Base-by-base conservation (phyloP, 1,140 invertebrate species). In the Caerostris extrusa region DNA sequence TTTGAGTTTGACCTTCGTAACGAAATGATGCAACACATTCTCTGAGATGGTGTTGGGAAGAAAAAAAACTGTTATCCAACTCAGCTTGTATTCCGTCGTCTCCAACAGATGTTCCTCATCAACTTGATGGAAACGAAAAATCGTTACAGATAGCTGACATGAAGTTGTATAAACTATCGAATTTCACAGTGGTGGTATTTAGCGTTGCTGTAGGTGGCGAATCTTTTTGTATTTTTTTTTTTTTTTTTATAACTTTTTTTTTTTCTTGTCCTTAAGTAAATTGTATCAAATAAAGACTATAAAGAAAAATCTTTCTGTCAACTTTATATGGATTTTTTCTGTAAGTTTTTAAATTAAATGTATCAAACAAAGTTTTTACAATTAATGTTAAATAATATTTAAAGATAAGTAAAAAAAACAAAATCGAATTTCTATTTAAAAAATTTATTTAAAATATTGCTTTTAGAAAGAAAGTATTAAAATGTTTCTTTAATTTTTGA, bases 91-190 rank as follows among this genome's bases (percentile, higher is more conserved):
- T 77, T 10, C 19, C 34, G 53, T 77, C 10, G 19, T 2, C 34
- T 34, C 71, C 12, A 50, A 50, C 71, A 77, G 71, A 77, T 77
- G 71, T 77, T 77, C 19, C 50, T 2, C 10, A 53, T 77, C 71
- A 77, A 77, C 34, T 50, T 77, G 71, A 53, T 77, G 71, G 71
- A 77, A 77, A 77, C 8, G 71, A 77, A 77, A 77, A 77, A 34
- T 10, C 19, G 5, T 10, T 12, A 4, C 34, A 53, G 7, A 5
- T 34, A 0, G 7, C 7, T 7, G 6, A 12, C 34, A 71, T 34
- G 8, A n/a, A 6, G 19, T n/a, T 50, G 10, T 50, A 14, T 3
- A 53, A 5, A 53, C 71, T 77, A 77, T 77, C 53, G 50, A 3
- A 8, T 77, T 77, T 77, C 71, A 53, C 19, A 53, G 71, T 77